Evolutionary conservation across 2,888 invertebrate genomes (phyloP), one percentile per base, ranked within the genome.

Genomic region (Chalcosyrphus nemorum): DNA sequence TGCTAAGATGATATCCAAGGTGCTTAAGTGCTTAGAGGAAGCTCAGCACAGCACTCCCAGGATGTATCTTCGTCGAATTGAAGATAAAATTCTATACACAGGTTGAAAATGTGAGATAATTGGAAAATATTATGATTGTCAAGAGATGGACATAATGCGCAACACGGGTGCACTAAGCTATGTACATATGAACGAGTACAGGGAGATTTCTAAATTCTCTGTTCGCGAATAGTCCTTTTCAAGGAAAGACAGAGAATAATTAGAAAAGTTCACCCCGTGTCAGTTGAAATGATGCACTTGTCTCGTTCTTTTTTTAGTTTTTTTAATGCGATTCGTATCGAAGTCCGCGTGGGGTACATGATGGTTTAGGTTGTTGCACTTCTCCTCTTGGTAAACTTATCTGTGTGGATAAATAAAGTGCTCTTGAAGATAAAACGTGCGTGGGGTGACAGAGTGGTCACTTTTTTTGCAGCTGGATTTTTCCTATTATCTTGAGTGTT

Each of bases 51-150:
- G n/a, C 17, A 56, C 13, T 11, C 32, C 29, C 38, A 17, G 27
- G 38, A n/a, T 47, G 43, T 15, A 50, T 59, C 32, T 29, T 50
- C 6, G 4, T 17, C 13, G 24, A 13, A 15, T 29, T 9, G 52
- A 21, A 21, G 15, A 32, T 38, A 38, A 32, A 47, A 45, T 41
- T 43, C 11, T 43, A 13, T 43, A 43, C 41, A 70, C 43, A 54
- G 43, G 15, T 45, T 76, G 76, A 11, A 4, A 35, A 35, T 65
- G 15, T 27, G 57, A 59, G 71, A 72, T 82, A 82, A 82, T 82
- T 82, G 77, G 71, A 66, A 82, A 72, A 66, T 66, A 59, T 71
- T 81, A 71, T 52, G 63, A 63, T 45, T 57, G 35, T 50, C 35
- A 41, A 61, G 45, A 35, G n/a, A 54, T 66, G 71, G 66, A 61